Evolutionary conservation across 2,888 invertebrate genomes (phyloP).

Genomic region (Laspeyria flexula): DNA sequence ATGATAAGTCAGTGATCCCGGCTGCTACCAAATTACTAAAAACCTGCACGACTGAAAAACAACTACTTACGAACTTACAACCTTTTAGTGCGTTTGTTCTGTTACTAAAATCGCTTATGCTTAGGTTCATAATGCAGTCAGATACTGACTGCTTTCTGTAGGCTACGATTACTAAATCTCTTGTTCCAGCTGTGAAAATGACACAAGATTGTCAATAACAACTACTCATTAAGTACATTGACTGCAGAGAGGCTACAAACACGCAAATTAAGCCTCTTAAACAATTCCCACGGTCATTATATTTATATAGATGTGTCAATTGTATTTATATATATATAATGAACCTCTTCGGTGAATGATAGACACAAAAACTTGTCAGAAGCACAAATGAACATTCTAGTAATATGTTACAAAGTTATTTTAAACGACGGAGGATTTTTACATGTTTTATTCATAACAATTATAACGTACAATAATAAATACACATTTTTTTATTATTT

Average conservation of each 20-base stretch:
- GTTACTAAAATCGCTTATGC: no score
- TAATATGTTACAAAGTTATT: constrained; percentile 21
- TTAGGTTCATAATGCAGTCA: no score
- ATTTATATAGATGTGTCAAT: constrained; percentile 28
- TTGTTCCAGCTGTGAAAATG: no score
- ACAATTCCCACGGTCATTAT: constrained; percentile 38
- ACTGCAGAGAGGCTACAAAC: constrained; percentile 6
- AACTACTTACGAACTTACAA: no score
- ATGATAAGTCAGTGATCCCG: no score
- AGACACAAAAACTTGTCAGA: constrained; percentile 5
- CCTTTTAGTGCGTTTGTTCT: no score
- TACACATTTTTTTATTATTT: constrained; percentile 16
- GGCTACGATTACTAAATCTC: no score
- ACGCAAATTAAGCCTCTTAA: constrained; percentile 17
- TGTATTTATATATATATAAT: constrained; percentile 29
- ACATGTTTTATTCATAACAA: constrained; percentile 28
- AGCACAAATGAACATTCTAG: constrained; percentile 11
- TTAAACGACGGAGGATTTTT: constrained; percentile 24
- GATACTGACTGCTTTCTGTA: no score
- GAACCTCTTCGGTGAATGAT: constrained; percentile 19
- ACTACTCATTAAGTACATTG: background rate
- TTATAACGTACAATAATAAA: constrained; percentile 12
- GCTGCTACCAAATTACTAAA: no score
- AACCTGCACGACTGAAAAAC: no score
- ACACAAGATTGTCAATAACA: background rate